Percentiles rank a stretch among this genome's conserved stretches.
phyloP scores from a whole-genome alignment of 2,888 invertebrate species.

The Cerastis leucographa region DNA sequence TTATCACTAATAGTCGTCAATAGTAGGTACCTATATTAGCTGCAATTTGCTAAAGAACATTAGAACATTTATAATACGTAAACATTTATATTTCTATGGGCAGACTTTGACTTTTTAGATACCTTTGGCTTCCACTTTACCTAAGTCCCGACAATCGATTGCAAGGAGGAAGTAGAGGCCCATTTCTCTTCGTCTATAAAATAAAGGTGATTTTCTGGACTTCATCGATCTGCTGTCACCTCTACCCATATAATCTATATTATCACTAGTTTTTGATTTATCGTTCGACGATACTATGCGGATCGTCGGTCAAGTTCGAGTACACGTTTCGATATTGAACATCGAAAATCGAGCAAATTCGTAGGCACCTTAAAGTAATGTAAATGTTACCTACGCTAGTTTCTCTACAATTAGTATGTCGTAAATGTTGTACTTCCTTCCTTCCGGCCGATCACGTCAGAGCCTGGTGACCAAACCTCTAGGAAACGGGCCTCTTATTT shows the following conservation, averaged over 20 bases:
- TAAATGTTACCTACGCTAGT: background rate
- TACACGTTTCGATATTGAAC: too few species aligned
- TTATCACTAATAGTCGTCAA: background rate
- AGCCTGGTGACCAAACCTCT: background rate
- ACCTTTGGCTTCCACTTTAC: background rate
- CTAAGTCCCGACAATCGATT: background rate
- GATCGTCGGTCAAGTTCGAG: too few species aligned
- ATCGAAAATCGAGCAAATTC: background rate
- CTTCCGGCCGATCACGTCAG: background rate
- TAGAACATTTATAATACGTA: background rate
- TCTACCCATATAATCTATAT: too few species aligned
- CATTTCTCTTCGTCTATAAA: background rate
- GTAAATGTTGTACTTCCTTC: background rate
- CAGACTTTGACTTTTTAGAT: too few species aligned
- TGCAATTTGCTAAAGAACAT: background rate
- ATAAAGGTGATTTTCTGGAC: background rate
- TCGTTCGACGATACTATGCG: background rate
- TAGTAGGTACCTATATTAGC: background rate
- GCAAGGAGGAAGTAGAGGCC: background rate
- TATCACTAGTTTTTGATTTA: background rate
- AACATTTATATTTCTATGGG: too few species aligned
- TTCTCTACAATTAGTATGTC: background rate
- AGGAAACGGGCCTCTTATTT: background rate
- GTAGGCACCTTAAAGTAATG: background rate
- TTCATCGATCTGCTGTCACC: background rate